phyloP scores from a whole-genome alignment of 1,140 invertebrate genomes.

The Nixonia krombeini region DNA sequence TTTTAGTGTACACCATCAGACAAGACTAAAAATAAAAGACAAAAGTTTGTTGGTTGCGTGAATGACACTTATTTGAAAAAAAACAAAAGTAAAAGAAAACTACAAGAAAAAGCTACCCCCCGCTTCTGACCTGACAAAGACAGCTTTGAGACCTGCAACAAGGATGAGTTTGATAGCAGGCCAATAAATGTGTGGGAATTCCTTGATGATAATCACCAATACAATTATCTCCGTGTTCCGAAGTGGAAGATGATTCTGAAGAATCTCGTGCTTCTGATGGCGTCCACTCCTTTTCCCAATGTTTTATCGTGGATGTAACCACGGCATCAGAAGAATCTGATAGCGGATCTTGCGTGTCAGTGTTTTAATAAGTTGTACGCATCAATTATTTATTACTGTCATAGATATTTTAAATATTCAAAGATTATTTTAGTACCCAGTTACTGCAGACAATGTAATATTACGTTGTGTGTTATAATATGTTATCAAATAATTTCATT shows the following conservation, averaged over 20 bases:
- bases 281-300: conserved; percentile 59
- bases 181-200: conserved; percentile 4
- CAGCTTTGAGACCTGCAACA: conserved; percentile 56
- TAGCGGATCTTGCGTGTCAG: conserved; percentile 52
- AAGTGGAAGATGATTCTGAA: conserved; percentile 59
- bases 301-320: conserved; percentile 62
- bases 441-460: too few species aligned
- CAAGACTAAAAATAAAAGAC: conserved; percentile 44
- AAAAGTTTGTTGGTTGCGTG: too few species aligned
- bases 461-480: too few species aligned
- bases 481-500: too few species aligned
- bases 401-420: conserved; percentile 1
- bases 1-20: conserved; percentile 56
- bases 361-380: conserved; percentile 30
- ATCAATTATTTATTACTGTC: conserved; percentile 3
- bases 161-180: conserved; percentile 29
- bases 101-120: neutral
- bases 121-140: conserved; percentile 58
- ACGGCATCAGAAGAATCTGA: conserved; percentile 61
- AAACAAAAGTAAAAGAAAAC: conserved; percentile 4
- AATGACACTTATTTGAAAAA: too few species aligned
- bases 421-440: too few species aligned
- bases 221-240: conserved; percentile 51
- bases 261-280: conserved; percentile 62
- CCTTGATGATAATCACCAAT: conserved; percentile 46